phyloP scores from a whole-genome alignment of 1,140 invertebrate genomes.

The Pentalonia nigronervosa region DNA sequence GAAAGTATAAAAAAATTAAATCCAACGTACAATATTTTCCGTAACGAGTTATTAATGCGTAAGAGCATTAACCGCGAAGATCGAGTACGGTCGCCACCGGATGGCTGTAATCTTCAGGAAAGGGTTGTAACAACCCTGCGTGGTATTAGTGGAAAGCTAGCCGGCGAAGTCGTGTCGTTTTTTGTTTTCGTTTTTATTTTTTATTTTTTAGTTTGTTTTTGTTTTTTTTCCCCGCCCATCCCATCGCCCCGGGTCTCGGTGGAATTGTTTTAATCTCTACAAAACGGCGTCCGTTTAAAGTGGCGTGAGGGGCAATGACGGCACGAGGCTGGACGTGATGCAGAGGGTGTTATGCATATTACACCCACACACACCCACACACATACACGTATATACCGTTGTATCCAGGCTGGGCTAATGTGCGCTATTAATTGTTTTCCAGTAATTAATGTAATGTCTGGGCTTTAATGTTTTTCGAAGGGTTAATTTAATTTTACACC shows the following conservation, averaged over 20 bases:
- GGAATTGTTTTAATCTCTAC: conserved; percentile 57
- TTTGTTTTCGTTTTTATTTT: background rate
- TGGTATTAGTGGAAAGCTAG: conserved; percentile 20
- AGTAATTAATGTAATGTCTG: conserved; percentile 56
- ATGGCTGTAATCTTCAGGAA: conserved; percentile 46
- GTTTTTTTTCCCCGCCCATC: background rate
- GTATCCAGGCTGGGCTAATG: conserved; percentile 44
- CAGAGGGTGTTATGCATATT: conserved; percentile 3
- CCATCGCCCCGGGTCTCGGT: background rate
- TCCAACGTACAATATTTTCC: conserved; percentile 8
- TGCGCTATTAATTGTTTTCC: conserved; percentile 58
- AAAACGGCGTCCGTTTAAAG: conserved; percentile 42
- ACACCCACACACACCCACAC: background rate
- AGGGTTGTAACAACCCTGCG: conserved; percentile 8
- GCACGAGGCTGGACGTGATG: background rate
- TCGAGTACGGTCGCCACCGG: conserved; percentile 41
- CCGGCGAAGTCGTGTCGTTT: background rate
- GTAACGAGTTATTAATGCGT: conserved; percentile 58
- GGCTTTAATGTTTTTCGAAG: conserved; percentile 56
- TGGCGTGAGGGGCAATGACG: background rate
- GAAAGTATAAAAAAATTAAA: conserved; percentile 42
- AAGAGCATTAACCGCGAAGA: conserved; percentile 55
- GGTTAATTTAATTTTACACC: conserved; percentile 54
- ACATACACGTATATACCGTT: background rate
- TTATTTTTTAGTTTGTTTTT: background rate